These are phyloP conservation scores for Epicauta chinensis DNA, from an alignment of 1,140 invertebrate genomes.

Conservation along the genomic window DNA sequence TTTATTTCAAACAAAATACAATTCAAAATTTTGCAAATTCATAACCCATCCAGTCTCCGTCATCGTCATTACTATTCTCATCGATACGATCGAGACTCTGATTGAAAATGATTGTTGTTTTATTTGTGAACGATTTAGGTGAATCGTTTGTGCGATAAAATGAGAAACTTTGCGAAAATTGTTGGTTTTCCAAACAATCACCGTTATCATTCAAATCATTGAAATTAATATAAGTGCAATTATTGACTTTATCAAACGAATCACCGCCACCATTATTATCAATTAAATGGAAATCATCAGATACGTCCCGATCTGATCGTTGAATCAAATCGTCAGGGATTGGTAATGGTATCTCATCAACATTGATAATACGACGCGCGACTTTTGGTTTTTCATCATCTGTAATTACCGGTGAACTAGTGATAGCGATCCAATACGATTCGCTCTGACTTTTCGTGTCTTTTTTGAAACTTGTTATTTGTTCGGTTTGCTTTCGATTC, in stretches of 20 bases:
- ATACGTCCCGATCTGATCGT: too few species aligned
- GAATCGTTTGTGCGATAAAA: too few species aligned
- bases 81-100: too few species aligned
- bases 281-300: too few species aligned
- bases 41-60: slow-evolving; percentile 41
- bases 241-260: too few species aligned
- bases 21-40: slow-evolving; percentile 37
- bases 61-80: slow-evolving; percentile 9
- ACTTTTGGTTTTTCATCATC: slow-evolving; percentile 1
- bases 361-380: slow-evolving; percentile 21
- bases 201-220: too few species aligned
- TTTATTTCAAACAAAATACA: not conserved
- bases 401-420: slow-evolving; percentile 9
- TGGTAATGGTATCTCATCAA: slow-evolving; percentile 37
- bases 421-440: slow-evolving; percentile 35
- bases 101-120: too few species aligned
- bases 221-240: too few species aligned
- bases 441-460: slow-evolving; percentile 24
- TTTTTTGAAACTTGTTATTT: slow-evolving; percentile 32
- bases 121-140: too few species aligned
- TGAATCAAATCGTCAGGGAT: slow-evolving; percentile 28
- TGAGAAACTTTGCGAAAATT: too few species aligned
- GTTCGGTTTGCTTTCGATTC: not conserved
- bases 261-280: too few species aligned
- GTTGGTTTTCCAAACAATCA: too few species aligned